Evolutionary conservation across 2,113 vertebrate species (phyloP), one percentile per base, ranked within the genome.

Genomic region (Tenebrosternarchus preto): DNA sequence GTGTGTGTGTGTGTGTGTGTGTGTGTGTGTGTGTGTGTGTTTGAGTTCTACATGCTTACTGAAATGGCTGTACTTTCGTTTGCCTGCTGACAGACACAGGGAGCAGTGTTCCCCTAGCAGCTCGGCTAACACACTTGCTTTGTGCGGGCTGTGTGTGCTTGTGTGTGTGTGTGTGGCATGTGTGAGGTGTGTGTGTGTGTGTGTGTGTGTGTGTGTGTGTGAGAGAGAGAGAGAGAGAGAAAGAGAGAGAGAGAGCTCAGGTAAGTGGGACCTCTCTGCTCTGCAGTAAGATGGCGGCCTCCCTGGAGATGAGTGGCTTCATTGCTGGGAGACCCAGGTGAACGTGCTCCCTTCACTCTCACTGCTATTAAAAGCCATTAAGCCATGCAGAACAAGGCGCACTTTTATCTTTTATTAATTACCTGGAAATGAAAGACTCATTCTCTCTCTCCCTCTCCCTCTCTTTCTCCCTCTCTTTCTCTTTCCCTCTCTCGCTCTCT

Each of bases 351-450:
- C 77, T 73, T 86, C 82, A 85, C 82, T 74, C 82, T 68, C 63
- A 66, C 82, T 73, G 84, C 82, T 84, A 84, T 85, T 84, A 86
- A 87, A 84, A 87, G 82, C 84, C 79, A 87, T 85, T 83, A 85
- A 85, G 84, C 70, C 82, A 63, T 68, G 84, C 84, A 85, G 84
- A 85, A 85, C 86, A 81, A 82, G 84, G 75, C 84, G 82, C 80
- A 78, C 82, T 82, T 87, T 85, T 85, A 85, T 87, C 84, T 80
- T 85, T 82, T 80, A 82, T 87, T 84, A 87, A 87, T 85, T 87
- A 87, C 82, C 86, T 84, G 79, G 86, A 81, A 84, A 83, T 69
- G 69, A 80, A 77, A 79, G 78, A 73, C 63, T 64, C 80, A 56
- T 20, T 63, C 59, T 33, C 59, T 11, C 25, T 61, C 69, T 29